These are phyloP conservation scores for Porites rus DNA, from an alignment of 92 coral and sea anemone species.

Conservation along the genomic window DNA sequence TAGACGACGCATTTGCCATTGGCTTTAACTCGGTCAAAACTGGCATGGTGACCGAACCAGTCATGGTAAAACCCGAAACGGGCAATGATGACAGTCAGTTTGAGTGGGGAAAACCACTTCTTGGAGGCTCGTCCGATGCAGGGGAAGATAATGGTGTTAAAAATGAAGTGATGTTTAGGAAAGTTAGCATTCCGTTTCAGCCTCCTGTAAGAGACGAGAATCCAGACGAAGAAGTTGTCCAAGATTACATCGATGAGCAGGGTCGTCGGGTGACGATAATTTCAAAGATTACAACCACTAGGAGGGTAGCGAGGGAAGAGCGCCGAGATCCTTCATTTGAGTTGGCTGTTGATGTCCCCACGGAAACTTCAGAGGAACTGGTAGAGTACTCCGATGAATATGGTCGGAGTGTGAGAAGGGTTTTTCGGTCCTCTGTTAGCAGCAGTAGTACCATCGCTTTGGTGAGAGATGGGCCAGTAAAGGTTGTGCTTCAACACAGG, in stretches of 20 bases:
- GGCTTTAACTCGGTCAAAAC: constrained; percentile 44
- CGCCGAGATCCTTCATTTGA: not conserved
- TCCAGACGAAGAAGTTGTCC: constrained; percentile 60
- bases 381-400: constrained; percentile 79
- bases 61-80: not conserved
- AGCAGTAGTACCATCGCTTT: constrained; percentile 54
- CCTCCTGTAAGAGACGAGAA: constrained; percentile 15
- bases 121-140: constrained; percentile 43
- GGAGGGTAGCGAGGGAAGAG: constrained; percentile 33
- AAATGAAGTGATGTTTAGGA: constrained; percentile 41
- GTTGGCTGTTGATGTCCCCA: constrained; percentile 28
- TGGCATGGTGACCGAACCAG: constrained; percentile 49
- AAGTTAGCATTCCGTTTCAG: constrained; percentile 30
- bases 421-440: constrained; percentile 61
- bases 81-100: constrained; percentile 10
- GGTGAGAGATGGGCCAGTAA: constrained; percentile 51
- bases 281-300: constrained; percentile 53
- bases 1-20: constrained; percentile 42
- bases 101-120: constrained; percentile 66
- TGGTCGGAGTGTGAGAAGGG: constrained; percentile 69
- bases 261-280: constrained; percentile 85
- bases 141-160: constrained; percentile 44
- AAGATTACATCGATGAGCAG: constrained; percentile 78
- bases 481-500: constrained; percentile 55
- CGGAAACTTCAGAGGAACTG: constrained; percentile 39